Percentiles rank a stretch among this genome's conserved stretches.
These are phyloP conservation scores for Coturnix japonica DNA, from an alignment of 2,113 vertebrate species.

Conservation along the genomic window DNA sequence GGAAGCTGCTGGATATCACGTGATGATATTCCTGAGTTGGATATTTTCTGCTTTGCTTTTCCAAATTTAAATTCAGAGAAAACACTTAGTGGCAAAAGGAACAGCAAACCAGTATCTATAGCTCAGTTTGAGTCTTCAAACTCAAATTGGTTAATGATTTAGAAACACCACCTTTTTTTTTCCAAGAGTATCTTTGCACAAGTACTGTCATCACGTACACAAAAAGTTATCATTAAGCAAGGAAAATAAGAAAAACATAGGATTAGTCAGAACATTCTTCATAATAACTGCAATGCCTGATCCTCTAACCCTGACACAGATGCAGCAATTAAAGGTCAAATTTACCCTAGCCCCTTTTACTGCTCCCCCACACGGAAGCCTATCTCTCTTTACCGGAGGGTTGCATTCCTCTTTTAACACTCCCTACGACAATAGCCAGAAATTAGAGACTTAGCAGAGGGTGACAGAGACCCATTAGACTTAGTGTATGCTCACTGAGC, in stretches of 20 bases:
- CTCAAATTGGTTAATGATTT: neutral
- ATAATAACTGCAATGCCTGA: neutral
- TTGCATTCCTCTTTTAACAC: constrained; percentile 6
- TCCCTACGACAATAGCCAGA: neutral
- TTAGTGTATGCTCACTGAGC: neutral
- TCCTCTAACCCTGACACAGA: neutral
- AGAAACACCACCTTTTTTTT: neutral
- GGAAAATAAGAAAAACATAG: neutral
- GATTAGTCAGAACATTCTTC: neutral
- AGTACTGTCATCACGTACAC: fast-evolving
- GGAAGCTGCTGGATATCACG: fast-evolving
- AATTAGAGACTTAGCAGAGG: constrained; percentile 17
- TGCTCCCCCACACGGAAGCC: constrained; percentile 1
- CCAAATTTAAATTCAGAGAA: neutral
- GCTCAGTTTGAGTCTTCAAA: neutral
- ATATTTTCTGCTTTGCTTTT: neutral
- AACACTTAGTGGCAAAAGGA: neutral
- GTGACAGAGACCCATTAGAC: neutral
- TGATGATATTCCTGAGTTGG: neutral
- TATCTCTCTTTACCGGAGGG: neutral
- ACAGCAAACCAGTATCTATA: fast-evolving
- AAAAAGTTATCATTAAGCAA: neutral
- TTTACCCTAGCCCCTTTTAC: neutral
- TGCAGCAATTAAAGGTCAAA: neutral
- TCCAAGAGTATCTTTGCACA: neutral